Base-by-base conservation (phyloP, 2,113 vertebrate genomes). In the Lampris incognitus region DNA sequence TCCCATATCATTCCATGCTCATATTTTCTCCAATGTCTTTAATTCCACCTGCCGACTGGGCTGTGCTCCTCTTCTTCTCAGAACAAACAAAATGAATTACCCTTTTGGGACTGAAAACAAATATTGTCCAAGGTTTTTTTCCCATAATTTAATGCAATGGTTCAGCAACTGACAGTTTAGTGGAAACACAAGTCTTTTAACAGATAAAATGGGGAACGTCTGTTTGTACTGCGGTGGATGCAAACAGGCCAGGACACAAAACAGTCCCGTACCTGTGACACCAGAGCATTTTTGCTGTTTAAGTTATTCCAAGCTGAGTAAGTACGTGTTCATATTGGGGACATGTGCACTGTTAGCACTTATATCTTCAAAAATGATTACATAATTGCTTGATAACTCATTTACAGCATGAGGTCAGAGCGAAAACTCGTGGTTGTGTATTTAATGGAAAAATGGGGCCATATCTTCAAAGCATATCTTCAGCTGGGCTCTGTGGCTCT, bases 391-490 rank as follows among this genome's bases (percentile, higher is more conserved):
- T 59, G 46, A 41, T n/a, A 48, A 76, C 72, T 2, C 24, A 61
- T 42, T 64, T 64, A 66, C 38, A 67, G 59, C 69, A 81, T 87
- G 87, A 84, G 63, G 50, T 87, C 77, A 85, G 72, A 1, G 73
- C 40, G 71, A 60, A 71, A 79, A 74, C 11, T 51, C 38, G 38
- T 9, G 49, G 6, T 49, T 65, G n/a, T 10, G 44, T 9, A 41
- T 63, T 52, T 11, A 37, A 69, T 57, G 66, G 77, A 65, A 82
- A 89, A 89, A 87, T 84, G 10, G 76, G 76, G 51, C 60, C 85
- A 88, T 76, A 83, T 87, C 79, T 79, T 58, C 4, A 82, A 51
- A 49, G 49, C 38, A 44, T 76, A 52, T 75, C 61, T 71, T 60
- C 40, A 81, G n/a, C 4, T 24, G 24, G n/a, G 4, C 66, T 65